A percentile compares a stretch with the other conserved stretches of the same genome.
Evolutionary conservation across 2,888 invertebrate species (phyloP).

Genomic region (Dynastes maya): DNA sequence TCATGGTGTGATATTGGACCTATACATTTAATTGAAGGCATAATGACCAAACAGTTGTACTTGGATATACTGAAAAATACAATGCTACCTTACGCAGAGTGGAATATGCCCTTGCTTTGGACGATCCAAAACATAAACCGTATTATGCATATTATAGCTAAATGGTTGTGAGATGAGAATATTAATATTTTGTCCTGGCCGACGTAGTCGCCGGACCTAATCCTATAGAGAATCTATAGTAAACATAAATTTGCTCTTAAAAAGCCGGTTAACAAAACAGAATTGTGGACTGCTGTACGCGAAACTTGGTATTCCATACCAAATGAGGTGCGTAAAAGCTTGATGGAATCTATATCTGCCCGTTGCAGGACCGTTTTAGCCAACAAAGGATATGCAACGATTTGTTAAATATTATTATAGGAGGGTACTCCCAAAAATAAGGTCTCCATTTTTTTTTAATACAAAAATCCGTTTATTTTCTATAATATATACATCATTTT

Average conservation of each 20-base stretch:
- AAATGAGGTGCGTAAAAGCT: neutral
- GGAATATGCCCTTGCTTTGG: conserved; percentile 38
- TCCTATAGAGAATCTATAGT: neutral
- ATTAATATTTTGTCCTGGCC: neutral
- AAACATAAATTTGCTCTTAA: neutral
- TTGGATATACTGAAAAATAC: conserved; percentile 9
- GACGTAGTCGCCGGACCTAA: conserved; percentile 12
- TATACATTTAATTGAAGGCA: neutral
- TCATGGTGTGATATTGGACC: too few relatives aligned
- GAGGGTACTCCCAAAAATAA: too few relatives aligned
- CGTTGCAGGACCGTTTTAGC: too few relatives aligned
- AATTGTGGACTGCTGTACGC: conserved; percentile 10
- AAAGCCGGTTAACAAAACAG: conserved; percentile 1
- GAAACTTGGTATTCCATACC: conserved; percentile 20
- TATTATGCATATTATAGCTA: neutral
- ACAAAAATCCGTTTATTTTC: too few relatives aligned
- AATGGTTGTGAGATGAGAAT: neutral
- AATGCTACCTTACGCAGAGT: conserved; percentile 31
- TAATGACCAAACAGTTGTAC: conserved; percentile 20
- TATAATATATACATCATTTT: too few relatives aligned
- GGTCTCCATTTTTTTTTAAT: too few relatives aligned
- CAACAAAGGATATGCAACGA: too few relatives aligned
- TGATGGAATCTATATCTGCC: too few relatives aligned
- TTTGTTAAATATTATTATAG: too few relatives aligned
- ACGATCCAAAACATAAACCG: conserved; percentile 44